Evolutionary conservation across 2,888 invertebrate species (phyloP).

Genomic region (Drosophila multiciliata): DNA sequence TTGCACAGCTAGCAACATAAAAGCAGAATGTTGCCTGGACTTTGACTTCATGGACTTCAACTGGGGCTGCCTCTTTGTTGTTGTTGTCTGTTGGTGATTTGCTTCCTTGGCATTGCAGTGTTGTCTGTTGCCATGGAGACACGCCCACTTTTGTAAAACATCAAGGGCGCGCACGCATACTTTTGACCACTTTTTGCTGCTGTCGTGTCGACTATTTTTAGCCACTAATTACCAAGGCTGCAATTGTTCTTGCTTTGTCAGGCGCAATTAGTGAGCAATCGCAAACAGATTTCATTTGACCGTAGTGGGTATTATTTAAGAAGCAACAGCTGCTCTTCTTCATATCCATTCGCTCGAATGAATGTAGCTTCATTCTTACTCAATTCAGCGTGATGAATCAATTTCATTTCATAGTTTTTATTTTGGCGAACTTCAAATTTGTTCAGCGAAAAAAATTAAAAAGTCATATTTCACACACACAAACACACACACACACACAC

Average conservation of each 20-base stretch:
- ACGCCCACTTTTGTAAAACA: conserved; percentile 64
- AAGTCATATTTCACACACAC: conserved; percentile 30
- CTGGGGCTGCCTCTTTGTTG: conserved; percentile 38
- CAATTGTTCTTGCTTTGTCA: conserved; percentile 32
- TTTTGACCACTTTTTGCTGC: conserved; percentile 25
- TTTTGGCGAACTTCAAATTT: conserved; percentile 16
- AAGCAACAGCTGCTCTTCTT: conserved; percentile 5
- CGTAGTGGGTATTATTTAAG: conserved; percentile 4
- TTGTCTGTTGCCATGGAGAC: conserved; percentile 62
- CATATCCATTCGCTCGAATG: not conserved
- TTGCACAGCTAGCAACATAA: conserved; percentile 19
- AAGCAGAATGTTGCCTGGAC: conserved; percentile 29
- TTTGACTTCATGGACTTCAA: conserved; percentile 22
- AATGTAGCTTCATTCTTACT: conserved; percentile 9
- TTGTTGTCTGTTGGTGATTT: conserved; percentile 9
- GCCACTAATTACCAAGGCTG: conserved; percentile 46
- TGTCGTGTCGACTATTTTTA: conserved; percentile 52
- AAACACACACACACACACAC: not conserved
- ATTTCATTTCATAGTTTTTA: conserved; percentile 9
- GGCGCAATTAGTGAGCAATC: conserved; percentile 48
- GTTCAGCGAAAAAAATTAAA: conserved; percentile 14
- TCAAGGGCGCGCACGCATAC: conserved; percentile 61
- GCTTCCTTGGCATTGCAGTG: conserved; percentile 11
- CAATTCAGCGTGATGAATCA: conserved; percentile 34
- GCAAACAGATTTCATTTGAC: conserved; percentile 38